phyloP scores from a whole-genome alignment of 2,113 vertebrate genomes.

The Lichenostomus cassidix region DNA sequence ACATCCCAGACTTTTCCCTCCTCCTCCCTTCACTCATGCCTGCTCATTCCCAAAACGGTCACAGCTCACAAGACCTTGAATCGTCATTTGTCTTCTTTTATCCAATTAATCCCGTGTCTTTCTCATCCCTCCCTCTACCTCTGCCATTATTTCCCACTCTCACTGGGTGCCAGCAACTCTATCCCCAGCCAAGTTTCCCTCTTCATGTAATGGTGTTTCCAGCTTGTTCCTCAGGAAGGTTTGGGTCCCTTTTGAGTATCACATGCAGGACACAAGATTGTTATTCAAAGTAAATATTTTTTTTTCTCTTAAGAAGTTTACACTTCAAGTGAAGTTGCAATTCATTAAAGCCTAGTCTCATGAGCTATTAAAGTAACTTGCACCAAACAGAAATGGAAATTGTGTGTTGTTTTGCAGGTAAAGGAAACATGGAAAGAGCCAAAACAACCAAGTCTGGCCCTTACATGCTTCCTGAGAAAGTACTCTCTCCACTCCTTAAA shows the following conservation, averaged over 20 bases:
- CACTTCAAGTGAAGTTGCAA: background rate
- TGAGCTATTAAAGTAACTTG: background rate
- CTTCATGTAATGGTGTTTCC: background rate
- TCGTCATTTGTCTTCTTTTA: background rate
- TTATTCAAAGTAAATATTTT: background rate
- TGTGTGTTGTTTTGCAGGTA: background rate
- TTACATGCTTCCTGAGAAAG: background rate
- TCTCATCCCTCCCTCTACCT: background rate
- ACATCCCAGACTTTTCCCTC: background rate
- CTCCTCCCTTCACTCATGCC: fast-evolving
- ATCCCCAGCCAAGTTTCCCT: background rate
- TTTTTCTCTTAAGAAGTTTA: background rate
- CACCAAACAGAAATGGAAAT: background rate
- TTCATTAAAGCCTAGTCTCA: background rate
- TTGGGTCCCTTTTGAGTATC: background rate
- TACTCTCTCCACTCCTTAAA: background rate
- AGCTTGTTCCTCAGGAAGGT: background rate
- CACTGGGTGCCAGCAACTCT: background rate
- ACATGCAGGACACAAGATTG: background rate
- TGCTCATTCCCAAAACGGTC: background rate
- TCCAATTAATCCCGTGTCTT: background rate
- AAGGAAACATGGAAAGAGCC: background rate
- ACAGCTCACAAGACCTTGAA: background rate
- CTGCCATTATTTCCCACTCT: background rate
- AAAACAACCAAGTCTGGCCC: background rate